Percentiles rank a stretch among this genome's conserved stretches.
phyloP scores from a whole-genome alignment of 64 coral and sea anemone species.

The Actinia equina region DNA sequence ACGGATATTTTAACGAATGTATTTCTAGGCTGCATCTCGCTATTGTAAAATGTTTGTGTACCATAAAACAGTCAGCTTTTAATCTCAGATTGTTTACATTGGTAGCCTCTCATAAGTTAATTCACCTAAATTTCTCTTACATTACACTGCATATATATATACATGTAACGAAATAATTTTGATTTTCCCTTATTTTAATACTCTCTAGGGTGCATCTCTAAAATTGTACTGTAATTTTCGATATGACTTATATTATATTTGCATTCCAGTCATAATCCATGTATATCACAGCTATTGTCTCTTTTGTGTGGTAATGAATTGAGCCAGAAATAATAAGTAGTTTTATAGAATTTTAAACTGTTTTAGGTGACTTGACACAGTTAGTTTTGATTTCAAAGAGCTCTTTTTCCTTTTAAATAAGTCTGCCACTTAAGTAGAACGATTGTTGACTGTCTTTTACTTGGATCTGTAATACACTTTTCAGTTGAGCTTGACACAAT shows the following conservation, averaged over 20 bases:
- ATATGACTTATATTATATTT: not conserved
- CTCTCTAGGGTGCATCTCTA: not conserved
- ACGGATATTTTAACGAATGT: not conserved
- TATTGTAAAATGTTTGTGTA: not conserved
- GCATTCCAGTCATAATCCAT: conserved; percentile 4
- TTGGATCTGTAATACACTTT: not conserved
- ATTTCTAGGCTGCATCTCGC: not conserved
- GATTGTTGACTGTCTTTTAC: too few relatives aligned
- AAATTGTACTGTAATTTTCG: not conserved
- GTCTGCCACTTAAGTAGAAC: not conserved
- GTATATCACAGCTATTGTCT: not conserved
- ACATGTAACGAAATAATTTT: not conserved
- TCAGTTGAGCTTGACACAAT: too few relatives aligned
- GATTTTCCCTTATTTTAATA: not conserved
- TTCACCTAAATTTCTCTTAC: not conserved
- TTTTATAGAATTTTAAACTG: not conserved
- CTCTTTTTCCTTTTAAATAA: not conserved
- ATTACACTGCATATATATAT: not conserved
- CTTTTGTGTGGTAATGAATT: not conserved
- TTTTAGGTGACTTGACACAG: not conserved
- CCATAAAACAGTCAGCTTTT: not conserved
- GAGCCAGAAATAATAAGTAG: not conserved
- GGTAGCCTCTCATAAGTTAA: not conserved
- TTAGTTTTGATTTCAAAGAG: not conserved
- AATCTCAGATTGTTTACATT: not conserved